These are phyloP conservation scores for Hemicentrotus pulcherrimus DNA, from an alignment of 35 echinoderm and acorn worm species.

Conservation along the genomic window DNA sequence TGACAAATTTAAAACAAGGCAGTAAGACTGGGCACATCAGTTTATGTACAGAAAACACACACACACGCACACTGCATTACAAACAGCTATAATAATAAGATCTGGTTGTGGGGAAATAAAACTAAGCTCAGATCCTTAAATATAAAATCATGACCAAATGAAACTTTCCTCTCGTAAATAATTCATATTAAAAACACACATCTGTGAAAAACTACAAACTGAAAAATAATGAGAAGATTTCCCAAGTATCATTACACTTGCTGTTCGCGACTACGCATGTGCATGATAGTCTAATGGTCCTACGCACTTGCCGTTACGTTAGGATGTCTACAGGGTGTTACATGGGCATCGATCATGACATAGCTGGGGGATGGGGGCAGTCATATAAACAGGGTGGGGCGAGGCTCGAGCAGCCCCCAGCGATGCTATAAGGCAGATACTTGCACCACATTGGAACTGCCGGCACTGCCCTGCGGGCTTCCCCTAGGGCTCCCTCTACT, in stretches of 20 bases:
- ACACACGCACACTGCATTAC: slow-evolving; percentile 43
- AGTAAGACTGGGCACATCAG: background rate
- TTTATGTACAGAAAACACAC: slow-evolving; percentile 35
- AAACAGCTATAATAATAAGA: background rate
- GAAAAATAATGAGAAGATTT: slow-evolving; percentile 24
- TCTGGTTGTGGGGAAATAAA: background rate
- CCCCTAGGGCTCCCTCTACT: slow-evolving; percentile 32
- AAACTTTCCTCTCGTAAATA: slow-evolving; percentile 5
- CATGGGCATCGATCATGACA: background rate
- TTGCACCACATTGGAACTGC: slow-evolving; percentile 66
- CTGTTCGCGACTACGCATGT: background rate
- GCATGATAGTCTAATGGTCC: background rate
- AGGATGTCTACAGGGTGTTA: background rate
- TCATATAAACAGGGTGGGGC: background rate
- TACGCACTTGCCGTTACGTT: no score
- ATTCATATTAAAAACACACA: slow-evolving; percentile 4
- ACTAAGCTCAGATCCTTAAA: background rate
- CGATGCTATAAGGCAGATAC: slow-evolving; percentile 90
- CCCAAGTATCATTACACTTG: background rate
- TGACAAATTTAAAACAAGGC: slow-evolving; percentile 14
- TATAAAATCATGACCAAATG: background rate
- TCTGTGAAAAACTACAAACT: background rate
- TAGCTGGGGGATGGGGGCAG: background rate
- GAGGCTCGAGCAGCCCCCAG: slow-evolving; percentile 18
- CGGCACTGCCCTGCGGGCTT: slow-evolving; percentile 40